Conservation (phyloP, 2,888 invertebrate species). For the Epinotia nisella region DNA sequence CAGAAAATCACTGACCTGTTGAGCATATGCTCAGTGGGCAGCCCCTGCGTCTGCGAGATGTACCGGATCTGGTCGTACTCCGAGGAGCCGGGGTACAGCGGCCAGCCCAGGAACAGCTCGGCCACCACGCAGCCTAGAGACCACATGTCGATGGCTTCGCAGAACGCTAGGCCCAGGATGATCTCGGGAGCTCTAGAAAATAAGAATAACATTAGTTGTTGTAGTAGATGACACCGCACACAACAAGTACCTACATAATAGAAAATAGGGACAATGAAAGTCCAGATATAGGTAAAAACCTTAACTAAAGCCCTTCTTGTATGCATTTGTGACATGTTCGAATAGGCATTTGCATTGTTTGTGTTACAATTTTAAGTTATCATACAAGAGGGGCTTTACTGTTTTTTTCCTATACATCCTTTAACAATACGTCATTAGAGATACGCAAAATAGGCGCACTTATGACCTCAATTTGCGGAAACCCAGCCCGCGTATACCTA, state of each 20-base stretch:
- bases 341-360: no score
- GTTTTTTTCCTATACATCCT: no score
- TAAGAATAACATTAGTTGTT: neutral
- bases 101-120: constrained; percentile 99
- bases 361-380: no score
- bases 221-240: no score
- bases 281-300: neutral
- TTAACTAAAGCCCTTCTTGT: no score
- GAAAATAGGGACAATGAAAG: neutral
- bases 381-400: no score
- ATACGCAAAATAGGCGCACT: no score
- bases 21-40: constrained; percentile 99
- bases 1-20: constrained; percentile 88
- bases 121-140: constrained; percentile 99
- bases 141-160: constrained; percentile 99
- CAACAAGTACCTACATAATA: no score
- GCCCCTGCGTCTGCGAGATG: constrained; percentile 98
- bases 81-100: constrained; percentile 99
- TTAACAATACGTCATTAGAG: no score
- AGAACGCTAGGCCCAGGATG: constrained; percentile 98
- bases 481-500: no score
- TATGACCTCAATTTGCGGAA: no score
- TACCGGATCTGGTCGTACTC: constrained; percentile 99
- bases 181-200: constrained; percentile 94
- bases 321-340: no score